A percentile compares a stretch with the other conserved stretches of the same genome.
Evolutionary conservation across 2,113 vertebrate genomes (phyloP).

Genomic region (Lepus americanus): DNA sequence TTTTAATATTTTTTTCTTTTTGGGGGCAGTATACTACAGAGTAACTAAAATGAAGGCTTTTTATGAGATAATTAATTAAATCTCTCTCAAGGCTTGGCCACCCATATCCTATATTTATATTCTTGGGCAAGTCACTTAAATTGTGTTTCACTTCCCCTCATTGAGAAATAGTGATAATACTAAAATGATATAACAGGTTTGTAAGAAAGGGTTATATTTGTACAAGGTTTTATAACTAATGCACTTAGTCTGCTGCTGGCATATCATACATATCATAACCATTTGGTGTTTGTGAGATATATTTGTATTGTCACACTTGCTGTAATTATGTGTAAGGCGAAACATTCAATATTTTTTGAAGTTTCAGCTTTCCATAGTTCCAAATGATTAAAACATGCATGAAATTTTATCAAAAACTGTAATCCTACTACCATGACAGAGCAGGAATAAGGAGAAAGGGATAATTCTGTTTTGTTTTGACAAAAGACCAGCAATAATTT

Average conservation of each 20-base stretch:
- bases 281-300: not conserved
- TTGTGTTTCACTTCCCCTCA: not conserved
- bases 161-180: not conserved
- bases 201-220: not conserved
- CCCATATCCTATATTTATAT: not conserved
- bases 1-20: not conserved
- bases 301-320: conserved; percentile 40
- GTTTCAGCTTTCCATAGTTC: conserved; percentile 34
- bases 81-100: not conserved
- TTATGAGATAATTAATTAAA: not conserved
- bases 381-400: conserved; percentile 27
- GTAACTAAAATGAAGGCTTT: not conserved
- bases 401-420: conserved; percentile 51
- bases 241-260: not conserved
- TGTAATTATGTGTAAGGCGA: conserved; percentile 47
- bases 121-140: not conserved
- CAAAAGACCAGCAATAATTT: conserved; percentile 36
- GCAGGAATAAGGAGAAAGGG: conserved; percentile 4
- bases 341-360: conserved; percentile 28
- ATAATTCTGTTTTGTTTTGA: conserved; percentile 57
- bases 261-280: not conserved
- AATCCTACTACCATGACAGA: conserved; percentile 17
- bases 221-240: conserved; percentile 4
- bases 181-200: not conserved
- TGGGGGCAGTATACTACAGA: not conserved